Conservation (phyloP, 2,888 invertebrate genomes). For the Lycia hirtaria region DNA sequence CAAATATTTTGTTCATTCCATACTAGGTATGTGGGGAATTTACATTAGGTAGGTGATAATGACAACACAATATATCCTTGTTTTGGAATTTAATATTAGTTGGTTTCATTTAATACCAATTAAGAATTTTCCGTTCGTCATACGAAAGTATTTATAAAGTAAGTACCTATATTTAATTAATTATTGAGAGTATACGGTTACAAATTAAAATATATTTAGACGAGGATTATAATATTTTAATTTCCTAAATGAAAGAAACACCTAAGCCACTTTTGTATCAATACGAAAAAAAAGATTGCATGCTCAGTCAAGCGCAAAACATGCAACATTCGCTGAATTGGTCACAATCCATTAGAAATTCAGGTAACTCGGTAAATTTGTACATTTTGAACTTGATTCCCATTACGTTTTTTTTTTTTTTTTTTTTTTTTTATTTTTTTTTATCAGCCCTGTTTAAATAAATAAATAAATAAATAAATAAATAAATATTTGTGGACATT, state of each 20-base stretch:
- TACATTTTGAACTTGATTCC: neutral
- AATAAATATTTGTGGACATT: no score
- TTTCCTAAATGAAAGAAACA: neutral
- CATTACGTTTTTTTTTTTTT: no score
- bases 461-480: no score
- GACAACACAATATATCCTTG: neutral
- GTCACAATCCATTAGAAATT: conserved; percentile 3
- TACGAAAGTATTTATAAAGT: neutral
- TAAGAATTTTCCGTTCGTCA: neutral
- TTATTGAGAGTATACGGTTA: no score
- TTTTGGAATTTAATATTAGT: neutral
- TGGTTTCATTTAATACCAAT: neutral
- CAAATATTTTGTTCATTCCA: no score
- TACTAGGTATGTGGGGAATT: no score
- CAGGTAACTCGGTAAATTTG: neutral
- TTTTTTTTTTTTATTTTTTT: no score
- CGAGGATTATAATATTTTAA: no score
- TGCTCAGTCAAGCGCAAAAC: conserved; percentile 4
- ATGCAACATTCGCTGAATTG: neutral
- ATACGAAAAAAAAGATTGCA: neutral
- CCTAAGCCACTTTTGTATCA: neutral
- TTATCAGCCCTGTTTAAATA: no score
- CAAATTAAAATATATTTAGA: no score
- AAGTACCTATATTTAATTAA: no score
- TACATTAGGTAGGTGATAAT: no score